Conservation (phyloP, 2,113 vertebrate genomes). For the Sebastes schlegelii region DNA sequence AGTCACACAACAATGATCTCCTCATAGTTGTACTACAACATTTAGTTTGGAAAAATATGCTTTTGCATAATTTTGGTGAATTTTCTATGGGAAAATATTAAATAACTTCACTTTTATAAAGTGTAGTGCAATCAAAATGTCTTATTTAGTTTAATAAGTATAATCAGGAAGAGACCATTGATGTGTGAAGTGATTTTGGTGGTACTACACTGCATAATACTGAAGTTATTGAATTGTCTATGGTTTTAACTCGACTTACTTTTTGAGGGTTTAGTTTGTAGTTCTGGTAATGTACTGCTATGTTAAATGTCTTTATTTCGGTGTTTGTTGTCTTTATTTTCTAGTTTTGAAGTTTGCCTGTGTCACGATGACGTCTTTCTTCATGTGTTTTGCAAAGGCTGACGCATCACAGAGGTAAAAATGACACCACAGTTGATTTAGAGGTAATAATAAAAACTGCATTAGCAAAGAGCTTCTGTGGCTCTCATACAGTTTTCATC, state of each 20-base stretch:
- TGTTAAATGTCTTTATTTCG: not conserved
- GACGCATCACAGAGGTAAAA: not conserved
- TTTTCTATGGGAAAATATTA: no score
- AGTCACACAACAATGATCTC: no score
- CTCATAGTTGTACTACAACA: no score
- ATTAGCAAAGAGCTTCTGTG: not conserved
- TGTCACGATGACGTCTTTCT: not conserved
- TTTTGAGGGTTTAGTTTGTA: not conserved
- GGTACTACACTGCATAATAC: no score
- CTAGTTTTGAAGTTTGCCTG: not conserved
- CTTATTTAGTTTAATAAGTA: no score
- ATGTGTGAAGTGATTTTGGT: no score
- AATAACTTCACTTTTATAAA: no score
- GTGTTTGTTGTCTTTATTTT: not conserved
- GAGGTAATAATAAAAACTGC: not conserved
- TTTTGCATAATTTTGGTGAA: no score
- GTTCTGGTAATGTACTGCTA: not conserved
- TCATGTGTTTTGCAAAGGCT: not conserved
- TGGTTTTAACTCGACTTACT: not conserved
- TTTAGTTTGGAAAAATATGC: no score
- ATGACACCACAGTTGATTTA: not conserved
- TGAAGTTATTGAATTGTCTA: not conserved
- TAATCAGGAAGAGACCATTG: no score
- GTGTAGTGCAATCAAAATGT: no score
- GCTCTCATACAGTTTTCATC: no score